A percentile compares a stretch with the other conserved stretches of the same genome.
Evolutionary conservation across 2,888 invertebrate species (phyloP).

Genomic region (Aphodius sticticus): DNA sequence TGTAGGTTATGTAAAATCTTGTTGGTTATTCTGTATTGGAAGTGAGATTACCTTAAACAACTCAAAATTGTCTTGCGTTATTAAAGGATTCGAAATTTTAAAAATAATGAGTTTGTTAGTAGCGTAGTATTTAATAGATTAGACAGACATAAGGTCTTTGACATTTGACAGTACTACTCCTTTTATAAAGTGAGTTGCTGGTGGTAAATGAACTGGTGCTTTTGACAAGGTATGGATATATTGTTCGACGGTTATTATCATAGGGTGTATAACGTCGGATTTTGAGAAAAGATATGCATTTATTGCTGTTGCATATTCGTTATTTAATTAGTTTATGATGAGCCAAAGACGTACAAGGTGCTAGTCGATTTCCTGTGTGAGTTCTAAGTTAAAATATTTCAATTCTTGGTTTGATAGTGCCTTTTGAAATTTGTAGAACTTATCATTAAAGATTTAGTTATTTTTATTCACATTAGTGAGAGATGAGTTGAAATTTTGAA

Average conservation of each 20-base stretch:
- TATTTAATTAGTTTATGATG: constrained; percentile 14
- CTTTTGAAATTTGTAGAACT: no score
- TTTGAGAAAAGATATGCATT: no score
- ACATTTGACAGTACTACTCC: background rate
- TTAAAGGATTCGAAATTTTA: constrained; percentile 25
- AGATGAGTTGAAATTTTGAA: constrained; percentile 30
- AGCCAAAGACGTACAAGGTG: constrained; percentile 12
- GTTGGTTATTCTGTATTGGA: background rate
- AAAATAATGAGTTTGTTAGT: constrained; percentile 12
- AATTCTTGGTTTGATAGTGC: background rate
- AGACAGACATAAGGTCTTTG: background rate
- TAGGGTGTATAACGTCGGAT: no score
- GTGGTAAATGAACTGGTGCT: background rate
- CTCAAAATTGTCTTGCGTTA: constrained; percentile 11
- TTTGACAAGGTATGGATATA: constrained; percentile 16
- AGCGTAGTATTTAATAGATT: background rate
- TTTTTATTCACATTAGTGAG: constrained; percentile 29
- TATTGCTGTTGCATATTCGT: no score
- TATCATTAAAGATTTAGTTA: no score
- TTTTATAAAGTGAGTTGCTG: background rate
- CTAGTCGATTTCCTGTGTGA: constrained; percentile 26
- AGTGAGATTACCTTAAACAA: constrained; percentile 26
- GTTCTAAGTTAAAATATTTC: constrained; percentile 24
- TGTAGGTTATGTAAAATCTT: no score
- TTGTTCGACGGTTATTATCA: constrained; percentile 19